Percentiles rank a stretch among this genome's conserved stretches.
phyloP scores from a whole-genome alignment of 2,797 vertebrate species.

The Micropoecilia bifurca region DNA sequence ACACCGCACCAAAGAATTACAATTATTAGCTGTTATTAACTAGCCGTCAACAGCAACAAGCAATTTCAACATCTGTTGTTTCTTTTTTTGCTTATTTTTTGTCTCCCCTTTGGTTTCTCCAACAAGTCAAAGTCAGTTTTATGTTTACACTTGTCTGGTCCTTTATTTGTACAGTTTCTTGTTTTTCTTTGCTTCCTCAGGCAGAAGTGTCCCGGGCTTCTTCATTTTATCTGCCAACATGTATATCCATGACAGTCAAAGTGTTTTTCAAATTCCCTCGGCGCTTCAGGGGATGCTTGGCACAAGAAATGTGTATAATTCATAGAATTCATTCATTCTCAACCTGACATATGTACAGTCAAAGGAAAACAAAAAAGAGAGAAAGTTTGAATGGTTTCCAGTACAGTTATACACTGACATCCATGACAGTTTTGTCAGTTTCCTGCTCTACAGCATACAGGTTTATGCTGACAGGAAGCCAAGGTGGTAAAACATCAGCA shows the following conservation, averaged over 20 bases:
- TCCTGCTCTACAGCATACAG: not conserved
- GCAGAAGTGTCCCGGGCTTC: not conserved
- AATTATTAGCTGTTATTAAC: not conserved
- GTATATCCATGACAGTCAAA: not conserved
- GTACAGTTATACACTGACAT: not conserved
- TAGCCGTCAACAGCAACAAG: not conserved
- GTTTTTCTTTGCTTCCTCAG: not conserved
- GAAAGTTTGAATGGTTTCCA: not conserved
- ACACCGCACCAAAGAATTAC: not conserved
- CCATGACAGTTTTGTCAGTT: not conserved
- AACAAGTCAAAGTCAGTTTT: slow-evolving; percentile 1
- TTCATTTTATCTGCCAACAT: not conserved
- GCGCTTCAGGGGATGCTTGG: not conserved
- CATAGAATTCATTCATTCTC: not conserved
- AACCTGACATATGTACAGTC: not conserved
- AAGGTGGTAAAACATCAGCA: not conserved
- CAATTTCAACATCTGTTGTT: not conserved
- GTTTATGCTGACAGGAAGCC: not conserved
- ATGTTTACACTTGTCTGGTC: not conserved
- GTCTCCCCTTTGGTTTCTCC: not conserved
- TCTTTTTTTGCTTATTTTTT: too few relatives aligned
- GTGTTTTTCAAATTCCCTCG: not conserved
- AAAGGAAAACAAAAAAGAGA: not conserved
- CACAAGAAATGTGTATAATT: not conserved
- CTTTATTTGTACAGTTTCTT: not conserved